Evolutionary conservation across 2,113 vertebrate species (phyloP).

Genomic region (Etheostoma cragini): DNA sequence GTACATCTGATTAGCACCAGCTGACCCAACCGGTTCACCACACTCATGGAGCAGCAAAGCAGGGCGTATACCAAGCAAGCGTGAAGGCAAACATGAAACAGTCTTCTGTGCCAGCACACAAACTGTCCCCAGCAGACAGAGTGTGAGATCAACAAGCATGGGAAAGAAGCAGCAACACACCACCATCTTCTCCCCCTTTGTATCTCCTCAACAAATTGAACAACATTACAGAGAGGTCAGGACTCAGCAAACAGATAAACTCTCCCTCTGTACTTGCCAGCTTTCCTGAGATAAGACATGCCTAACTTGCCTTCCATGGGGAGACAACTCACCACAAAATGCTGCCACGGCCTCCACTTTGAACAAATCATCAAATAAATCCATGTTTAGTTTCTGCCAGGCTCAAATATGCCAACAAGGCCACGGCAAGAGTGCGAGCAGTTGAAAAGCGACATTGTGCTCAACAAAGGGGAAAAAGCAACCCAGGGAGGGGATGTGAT

Average conservation of each 20-base stretch:
- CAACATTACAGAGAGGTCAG: conserved; percentile 54
- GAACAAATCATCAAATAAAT: conserved; percentile 60
- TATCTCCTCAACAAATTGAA: conserved; percentile 59
- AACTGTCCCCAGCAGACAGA: conserved; percentile 21
- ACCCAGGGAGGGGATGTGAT: conserved; percentile 72
- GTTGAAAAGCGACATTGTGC: conserved; percentile 81
- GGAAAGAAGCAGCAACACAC: conserved; percentile 17
- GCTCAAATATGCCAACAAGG: conserved; percentile 74
- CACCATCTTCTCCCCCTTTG: conserved; percentile 36
- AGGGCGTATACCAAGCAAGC: conserved; percentile 40
- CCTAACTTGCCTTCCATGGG: conserved; percentile 44
- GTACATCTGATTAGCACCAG: conserved; percentile 67
- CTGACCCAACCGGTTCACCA: conserved; percentile 39
- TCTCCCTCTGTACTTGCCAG: conserved; percentile 32
- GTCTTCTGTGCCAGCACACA: conserved; percentile 42
- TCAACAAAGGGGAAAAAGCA: conserved; percentile 52
- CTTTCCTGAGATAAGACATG: conserved; percentile 67
- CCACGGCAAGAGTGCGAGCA: conserved; percentile 61
- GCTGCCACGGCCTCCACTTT: conserved; percentile 14
- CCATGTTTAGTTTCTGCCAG: conserved; percentile 69
- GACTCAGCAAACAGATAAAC: conserved; percentile 70
- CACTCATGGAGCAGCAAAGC: conserved; percentile 30
- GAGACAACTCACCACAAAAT: conserved; percentile 46
- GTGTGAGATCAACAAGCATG: conserved; percentile 34
- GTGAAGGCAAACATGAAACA: conserved; percentile 53